These are phyloP conservation scores for Glyptemys insculpta DNA, from an alignment of 2,797 vertebrate genomes.

Conservation along the genomic window DNA sequence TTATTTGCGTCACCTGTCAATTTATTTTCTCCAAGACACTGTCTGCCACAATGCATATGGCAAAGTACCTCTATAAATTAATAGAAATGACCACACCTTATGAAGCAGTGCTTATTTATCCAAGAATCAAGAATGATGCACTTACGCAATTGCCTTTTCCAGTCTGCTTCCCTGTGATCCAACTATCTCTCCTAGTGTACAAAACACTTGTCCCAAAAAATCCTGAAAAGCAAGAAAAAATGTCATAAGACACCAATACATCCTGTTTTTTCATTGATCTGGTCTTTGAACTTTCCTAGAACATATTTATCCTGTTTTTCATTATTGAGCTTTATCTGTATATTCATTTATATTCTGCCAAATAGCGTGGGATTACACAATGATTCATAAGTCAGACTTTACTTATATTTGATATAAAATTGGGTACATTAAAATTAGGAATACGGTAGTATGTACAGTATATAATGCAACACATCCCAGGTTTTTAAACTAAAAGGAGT, in stretches of 20 bases:
- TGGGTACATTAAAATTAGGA: neutral
- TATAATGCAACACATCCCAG: too few species aligned
- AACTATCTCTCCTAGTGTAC: conserved; percentile 95
- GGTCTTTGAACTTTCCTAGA: neutral
- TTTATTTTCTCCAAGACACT: neutral
- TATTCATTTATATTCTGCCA: neutral
- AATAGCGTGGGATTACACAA: neutral
- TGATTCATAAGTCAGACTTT: neutral
- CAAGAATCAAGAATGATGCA: conserved; percentile 54
- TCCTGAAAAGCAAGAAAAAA: conserved; percentile 85
- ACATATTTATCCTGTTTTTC: neutral
- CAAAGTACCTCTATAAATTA: neutral
- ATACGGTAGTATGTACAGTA: too few species aligned
- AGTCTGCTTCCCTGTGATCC: conserved; percentile 94
- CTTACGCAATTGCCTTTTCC: conserved; percentile 94
- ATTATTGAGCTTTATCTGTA: neutral
- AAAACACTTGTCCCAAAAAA: conserved; percentile 97
- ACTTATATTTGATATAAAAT: neutral
- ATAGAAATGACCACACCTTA: neutral
- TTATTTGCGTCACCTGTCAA: neutral
- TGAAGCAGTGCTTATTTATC: neutral
- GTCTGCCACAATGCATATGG: rapidly evolving
- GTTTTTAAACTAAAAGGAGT: too few species aligned
- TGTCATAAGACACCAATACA: neutral
- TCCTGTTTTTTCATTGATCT: neutral